Percentiles rank a stretch among this genome's conserved stretches.
Evolutionary conservation across 2,888 invertebrate genomes (phyloP).

Genomic region (Griposia aprilina): DNA sequence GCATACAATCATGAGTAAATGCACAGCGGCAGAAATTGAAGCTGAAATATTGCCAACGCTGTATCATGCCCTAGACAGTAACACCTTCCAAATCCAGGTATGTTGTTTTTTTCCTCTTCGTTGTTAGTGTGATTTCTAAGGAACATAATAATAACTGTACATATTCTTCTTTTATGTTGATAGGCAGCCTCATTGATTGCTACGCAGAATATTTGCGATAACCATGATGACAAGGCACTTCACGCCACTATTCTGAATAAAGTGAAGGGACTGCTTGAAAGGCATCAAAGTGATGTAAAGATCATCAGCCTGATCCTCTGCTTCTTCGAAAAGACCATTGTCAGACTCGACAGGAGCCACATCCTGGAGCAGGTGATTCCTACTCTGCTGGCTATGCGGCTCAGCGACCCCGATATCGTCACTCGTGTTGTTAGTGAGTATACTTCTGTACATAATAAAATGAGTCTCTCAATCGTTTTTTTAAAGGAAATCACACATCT

Average conservation of each 20-base stretch:
- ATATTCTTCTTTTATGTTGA: conserved; percentile 5
- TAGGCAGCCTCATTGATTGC: conserved; percentile 97
- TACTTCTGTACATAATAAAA: conserved; percentile 35
- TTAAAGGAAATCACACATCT: neutral
- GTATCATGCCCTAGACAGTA: conserved; percentile 96
- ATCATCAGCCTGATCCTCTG: conserved; percentile 94
- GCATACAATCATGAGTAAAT: conserved; percentile 96
- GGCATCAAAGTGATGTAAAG: conserved; percentile 94
- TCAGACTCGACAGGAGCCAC: conserved; percentile 95
- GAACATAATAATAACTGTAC: neutral
- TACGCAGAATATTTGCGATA: conserved; percentile 95
- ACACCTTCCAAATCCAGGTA: conserved; percentile 97
- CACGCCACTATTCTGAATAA: conserved; percentile 95
- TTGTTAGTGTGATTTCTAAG: neutral
- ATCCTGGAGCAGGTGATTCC: conserved; percentile 98
- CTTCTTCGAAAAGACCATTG: conserved; percentile 95
- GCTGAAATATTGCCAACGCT: conserved; percentile 96
- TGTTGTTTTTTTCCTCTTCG: neutral
- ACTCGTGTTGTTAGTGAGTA: conserved; percentile 98
- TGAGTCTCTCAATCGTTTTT: neutral
- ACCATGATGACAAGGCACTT: conserved; percentile 95
- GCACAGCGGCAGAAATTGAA: conserved; percentile 94
- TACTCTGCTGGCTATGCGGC: conserved; percentile 95
- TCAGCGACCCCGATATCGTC: conserved; percentile 97
- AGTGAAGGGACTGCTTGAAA: conserved; percentile 95